phyloP scores from a whole-genome alignment of 2,888 invertebrate genomes.

The Mellilla xanthometata region DNA sequence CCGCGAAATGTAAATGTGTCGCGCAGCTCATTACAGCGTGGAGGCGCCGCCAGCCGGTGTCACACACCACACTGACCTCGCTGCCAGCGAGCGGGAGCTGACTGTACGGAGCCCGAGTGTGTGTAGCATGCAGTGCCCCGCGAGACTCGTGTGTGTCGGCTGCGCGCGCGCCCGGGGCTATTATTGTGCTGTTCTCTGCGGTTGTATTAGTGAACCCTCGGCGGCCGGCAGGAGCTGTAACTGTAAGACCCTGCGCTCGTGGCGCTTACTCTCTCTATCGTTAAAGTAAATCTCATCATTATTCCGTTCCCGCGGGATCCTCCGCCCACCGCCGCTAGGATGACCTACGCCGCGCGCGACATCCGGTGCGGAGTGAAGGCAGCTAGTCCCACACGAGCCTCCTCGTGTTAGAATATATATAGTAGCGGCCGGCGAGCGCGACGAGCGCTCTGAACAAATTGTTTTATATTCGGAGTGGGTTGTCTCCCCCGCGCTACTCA shows the following conservation, averaged over 20 bases:
- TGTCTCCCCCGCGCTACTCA: neutral
- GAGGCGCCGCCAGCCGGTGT: slow-evolving; percentile 6
- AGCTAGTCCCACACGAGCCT: neutral
- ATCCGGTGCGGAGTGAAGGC: neutral
- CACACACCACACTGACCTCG: neutral
- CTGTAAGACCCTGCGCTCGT: too few relatives aligned
- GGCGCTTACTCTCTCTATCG: too few relatives aligned
- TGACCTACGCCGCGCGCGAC: neutral
- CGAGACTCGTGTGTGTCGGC: too few relatives aligned
- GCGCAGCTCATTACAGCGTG: slow-evolving; percentile 26
- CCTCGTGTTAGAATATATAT: slow-evolving; percentile 35
- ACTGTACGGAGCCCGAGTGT: too few relatives aligned
- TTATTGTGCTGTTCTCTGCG: too few relatives aligned
- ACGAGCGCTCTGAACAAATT: slow-evolving; percentile 50
- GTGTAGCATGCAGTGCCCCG: too few relatives aligned
- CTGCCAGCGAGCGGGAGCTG: too few relatives aligned
- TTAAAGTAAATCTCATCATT: slow-evolving; percentile 26
- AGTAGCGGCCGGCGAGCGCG: slow-evolving; percentile 46
- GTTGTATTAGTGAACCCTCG: too few relatives aligned
- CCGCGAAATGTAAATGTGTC: slow-evolving; percentile 34
- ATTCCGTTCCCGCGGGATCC: slow-evolving; percentile 2
- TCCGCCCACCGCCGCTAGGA: neutral
- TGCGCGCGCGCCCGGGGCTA: too few relatives aligned
- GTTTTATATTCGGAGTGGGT: slow-evolving; percentile 48
- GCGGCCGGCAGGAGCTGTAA: too few relatives aligned